A percentile compares a stretch with the other conserved stretches of the same genome.
phyloP scores from a whole-genome alignment of 2,113 vertebrate genomes.

The Athene cunicularia region DNA sequence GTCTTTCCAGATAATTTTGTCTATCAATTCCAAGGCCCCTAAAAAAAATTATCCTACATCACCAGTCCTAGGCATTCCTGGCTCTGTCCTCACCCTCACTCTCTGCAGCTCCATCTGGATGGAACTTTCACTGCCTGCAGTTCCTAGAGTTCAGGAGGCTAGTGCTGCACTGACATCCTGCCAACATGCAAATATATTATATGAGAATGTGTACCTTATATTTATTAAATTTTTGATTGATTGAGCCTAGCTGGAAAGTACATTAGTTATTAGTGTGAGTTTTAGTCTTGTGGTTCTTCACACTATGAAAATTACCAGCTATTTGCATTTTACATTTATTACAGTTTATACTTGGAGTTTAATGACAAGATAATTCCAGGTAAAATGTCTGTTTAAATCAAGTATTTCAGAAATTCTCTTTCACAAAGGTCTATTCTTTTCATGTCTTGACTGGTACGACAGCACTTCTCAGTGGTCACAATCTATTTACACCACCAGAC shows the following conservation, averaged over 20 bases:
- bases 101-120: background rate
- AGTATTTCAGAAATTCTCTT: background rate
- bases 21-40: background rate
- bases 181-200: background rate
- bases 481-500: background rate
- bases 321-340: background rate
- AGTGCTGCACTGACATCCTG: background rate
- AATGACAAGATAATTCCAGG: background rate
- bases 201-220: accelerated
- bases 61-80: background rate
- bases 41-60: background rate
- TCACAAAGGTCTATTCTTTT: background rate
- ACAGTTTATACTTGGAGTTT: background rate
- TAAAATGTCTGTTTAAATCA: background rate
- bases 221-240: background rate
- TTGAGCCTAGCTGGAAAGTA: background rate
- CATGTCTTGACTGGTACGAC: background rate
- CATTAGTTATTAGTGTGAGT: background rate
- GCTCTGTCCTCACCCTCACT: background rate
- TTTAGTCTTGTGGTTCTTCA: background rate
- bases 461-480: background rate
- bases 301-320: background rate
- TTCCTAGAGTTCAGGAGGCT: accelerated
- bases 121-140: background rate
- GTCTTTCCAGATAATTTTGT: background rate